Conservation (phyloP, 2,113 vertebrate genomes). For the Lepisosteus oculatus region DNA sequence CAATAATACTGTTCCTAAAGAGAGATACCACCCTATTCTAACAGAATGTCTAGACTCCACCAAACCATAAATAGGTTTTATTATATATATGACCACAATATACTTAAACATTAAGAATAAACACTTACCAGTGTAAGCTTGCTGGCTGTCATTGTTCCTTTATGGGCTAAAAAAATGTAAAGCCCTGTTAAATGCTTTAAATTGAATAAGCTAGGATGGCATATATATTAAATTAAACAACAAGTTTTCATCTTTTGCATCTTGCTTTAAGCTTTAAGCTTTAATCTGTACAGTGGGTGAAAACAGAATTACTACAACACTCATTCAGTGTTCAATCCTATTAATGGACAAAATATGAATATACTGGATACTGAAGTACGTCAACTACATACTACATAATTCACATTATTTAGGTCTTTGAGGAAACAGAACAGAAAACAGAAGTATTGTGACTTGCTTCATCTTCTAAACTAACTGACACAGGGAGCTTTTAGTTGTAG, state of each 20-base stretch:
- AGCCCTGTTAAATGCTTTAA: background rate
- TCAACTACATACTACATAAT: background rate
- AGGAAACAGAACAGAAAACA: background rate
- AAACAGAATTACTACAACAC: no score
- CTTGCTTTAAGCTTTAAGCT: no score
- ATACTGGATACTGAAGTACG: background rate
- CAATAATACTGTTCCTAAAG: no score
- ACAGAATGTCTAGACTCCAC: no score
- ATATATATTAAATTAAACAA: background rate
- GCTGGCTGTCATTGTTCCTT: constrained; percentile 33
- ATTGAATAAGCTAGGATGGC: background rate
- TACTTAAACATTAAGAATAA: background rate
- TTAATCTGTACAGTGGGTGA: no score
- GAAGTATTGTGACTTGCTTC: background rate
- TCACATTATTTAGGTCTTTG: background rate
- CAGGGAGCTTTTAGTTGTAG: background rate
- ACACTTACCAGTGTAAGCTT: constrained; percentile 46
- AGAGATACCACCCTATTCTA: no score
- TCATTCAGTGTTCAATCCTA: no score
- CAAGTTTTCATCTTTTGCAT: background rate
- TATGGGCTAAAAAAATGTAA: constrained; percentile 23
- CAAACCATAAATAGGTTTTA: no score
- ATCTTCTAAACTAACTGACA: background rate
- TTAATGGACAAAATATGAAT: no score
- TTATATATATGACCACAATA: no score